Evolutionary conservation across 2,113 vertebrate genomes (phyloP).

Genomic region (Pelodiscus sinensis): DNA sequence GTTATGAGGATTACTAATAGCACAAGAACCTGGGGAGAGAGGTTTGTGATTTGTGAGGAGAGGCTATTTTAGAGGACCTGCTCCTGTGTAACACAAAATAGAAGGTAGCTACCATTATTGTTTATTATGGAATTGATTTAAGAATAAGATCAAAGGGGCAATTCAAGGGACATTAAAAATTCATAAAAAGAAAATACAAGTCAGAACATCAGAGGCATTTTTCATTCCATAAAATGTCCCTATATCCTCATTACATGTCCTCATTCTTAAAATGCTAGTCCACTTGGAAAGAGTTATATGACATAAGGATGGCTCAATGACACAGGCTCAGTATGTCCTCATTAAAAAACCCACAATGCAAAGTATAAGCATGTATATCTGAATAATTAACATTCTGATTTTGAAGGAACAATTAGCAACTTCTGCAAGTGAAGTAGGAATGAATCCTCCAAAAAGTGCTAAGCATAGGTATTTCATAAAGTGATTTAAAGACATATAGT

Average conservation of each 20-base stretch:
- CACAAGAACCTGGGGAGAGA: not conserved
- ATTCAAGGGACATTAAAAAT: no score
- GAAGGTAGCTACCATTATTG: not conserved
- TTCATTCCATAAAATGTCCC: not conserved
- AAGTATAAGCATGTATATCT: not conserved
- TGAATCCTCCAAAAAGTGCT: not conserved
- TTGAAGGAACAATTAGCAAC: not conserved
- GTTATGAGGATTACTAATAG: not conserved
- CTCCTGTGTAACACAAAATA: not conserved
- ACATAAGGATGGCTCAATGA: not conserved
- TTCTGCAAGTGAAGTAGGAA: not conserved
- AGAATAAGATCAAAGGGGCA: not conserved
- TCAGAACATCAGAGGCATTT: not conserved
- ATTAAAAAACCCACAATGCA: not conserved
- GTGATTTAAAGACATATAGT: not conserved
- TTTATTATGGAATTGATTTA: not conserved
- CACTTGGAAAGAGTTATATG: not conserved
- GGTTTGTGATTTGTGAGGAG: not conserved
- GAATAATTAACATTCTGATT: conserved; percentile 3
- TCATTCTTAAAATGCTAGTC: not conserved
- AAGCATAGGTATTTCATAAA: not conserved
- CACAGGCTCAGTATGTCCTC: not conserved
- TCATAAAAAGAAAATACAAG: not conserved
- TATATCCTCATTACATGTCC: not conserved
- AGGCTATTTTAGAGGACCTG: not conserved